Conservation (phyloP, 2,797 vertebrate species). For the Calcarius lapponicus region DNA sequence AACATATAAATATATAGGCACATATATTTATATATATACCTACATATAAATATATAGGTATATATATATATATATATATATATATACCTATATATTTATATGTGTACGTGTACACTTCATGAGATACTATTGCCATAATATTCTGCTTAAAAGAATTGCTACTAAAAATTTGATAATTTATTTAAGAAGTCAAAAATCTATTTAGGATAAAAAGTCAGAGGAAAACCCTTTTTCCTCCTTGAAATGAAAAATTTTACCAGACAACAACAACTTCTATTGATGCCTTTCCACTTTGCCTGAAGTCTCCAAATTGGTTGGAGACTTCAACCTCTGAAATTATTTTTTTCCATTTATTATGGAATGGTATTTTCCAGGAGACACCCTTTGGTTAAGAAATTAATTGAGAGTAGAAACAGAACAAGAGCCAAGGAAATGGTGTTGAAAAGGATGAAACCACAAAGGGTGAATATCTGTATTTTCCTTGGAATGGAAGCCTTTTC, state of each 20-base stretch:
- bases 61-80: neutral
- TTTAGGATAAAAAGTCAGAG: neutral
- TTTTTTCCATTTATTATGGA: neutral
- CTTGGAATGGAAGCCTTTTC: neutral
- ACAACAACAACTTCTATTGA: neutral
- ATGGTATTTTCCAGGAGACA: neutral
- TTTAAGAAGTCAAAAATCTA: neutral
- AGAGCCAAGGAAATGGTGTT: neutral
- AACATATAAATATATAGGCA: too few species aligned
- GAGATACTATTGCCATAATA: neutral
- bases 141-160: neutral
- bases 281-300: neutral
- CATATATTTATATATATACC: too few species aligned
- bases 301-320: neutral
- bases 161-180: neutral
- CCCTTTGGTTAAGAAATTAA: neutral
- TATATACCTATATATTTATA: neutral
- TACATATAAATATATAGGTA: too few species aligned
- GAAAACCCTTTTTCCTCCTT: neutral
- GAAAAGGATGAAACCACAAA: neutral
- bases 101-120: fast-evolving
- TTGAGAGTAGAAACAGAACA: neutral
- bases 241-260: neutral
- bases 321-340: neutral
- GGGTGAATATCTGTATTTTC: neutral